phyloP scores from a whole-genome alignment of 1,140 invertebrate species.

The Drosophila busckii region DNA sequence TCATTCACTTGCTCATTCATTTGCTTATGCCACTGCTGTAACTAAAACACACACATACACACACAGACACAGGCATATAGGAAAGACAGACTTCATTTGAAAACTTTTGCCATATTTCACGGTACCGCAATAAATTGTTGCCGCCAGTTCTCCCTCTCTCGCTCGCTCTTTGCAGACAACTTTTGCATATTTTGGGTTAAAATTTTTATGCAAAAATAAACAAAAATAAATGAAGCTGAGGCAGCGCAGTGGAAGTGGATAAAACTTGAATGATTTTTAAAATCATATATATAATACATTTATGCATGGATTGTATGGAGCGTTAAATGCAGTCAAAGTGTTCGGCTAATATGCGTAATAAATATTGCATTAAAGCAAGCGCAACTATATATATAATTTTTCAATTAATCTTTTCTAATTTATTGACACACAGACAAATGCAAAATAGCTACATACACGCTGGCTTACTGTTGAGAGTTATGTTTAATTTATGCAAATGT shows the following conservation, averaged over 20 bases:
- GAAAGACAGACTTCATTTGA: slow-evolving; percentile 58
- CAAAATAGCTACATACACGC: slow-evolving; percentile 24
- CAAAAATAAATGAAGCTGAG: background rate
- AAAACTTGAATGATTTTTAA: slow-evolving; percentile 57
- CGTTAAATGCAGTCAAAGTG: too few species aligned
- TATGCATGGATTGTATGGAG: too few species aligned
- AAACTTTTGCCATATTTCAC: slow-evolving; percentile 68
- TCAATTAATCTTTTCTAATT: slow-evolving; percentile 72
- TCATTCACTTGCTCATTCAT: slow-evolving; percentile 38
- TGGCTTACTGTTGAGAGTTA: slow-evolving; percentile 57
- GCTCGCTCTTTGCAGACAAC: slow-evolving; percentile 12
- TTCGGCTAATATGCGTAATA: too few species aligned
- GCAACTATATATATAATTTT: slow-evolving; percentile 45
- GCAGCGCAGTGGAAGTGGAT: background rate
- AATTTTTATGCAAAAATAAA: slow-evolving; percentile 20
- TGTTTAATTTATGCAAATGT: slow-evolving; percentile 76
- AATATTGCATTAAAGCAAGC: slow-evolving; percentile 44
- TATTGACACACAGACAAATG: slow-evolving; percentile 54
- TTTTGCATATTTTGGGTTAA: slow-evolving; percentile 30
- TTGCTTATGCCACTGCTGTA: slow-evolving; percentile 48
- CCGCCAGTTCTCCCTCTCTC: background rate
- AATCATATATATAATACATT: slow-evolving; percentile 12
- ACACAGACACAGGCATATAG: too few species aligned
- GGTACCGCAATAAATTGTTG: slow-evolving; percentile 61
- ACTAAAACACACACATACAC: too few species aligned